These are phyloP conservation scores for Trigoniulus corallinus DNA, from an alignment of 1,140 invertebrate species.

Conservation along the genomic window DNA sequence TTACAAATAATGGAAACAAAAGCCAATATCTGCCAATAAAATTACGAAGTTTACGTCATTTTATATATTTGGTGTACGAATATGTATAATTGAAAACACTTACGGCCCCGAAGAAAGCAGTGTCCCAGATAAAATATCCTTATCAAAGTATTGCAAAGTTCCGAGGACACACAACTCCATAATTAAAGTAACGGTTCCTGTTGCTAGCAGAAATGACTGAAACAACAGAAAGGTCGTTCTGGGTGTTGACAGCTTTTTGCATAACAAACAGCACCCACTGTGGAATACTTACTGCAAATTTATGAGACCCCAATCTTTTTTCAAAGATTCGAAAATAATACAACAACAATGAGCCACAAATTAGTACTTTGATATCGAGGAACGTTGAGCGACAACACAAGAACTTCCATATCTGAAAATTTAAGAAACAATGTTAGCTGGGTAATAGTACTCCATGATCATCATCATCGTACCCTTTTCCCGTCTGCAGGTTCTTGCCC, in stretches of 20 bases:
- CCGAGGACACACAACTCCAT: slow-evolving; percentile 25
- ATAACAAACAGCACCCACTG: neutral
- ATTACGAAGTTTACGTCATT: neutral
- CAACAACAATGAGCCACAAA: slow-evolving; percentile 33
- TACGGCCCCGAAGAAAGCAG: slow-evolving; percentile 29
- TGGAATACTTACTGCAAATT: slow-evolving; percentile 26
- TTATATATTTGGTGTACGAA: neutral
- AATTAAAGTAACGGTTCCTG: slow-evolving; percentile 26
- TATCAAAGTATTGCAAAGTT: slow-evolving; percentile 19
- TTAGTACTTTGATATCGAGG: slow-evolving; percentile 34
- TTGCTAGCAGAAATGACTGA: slow-evolving; percentile 29
- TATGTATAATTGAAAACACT: slow-evolving; percentile 12
- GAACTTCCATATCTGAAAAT: slow-evolving; percentile 30
- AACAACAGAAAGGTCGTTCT: slow-evolving; percentile 9
- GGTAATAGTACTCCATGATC: no score
- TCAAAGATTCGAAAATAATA: slow-evolving; percentile 40
- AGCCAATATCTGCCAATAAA: slow-evolving; percentile 24
- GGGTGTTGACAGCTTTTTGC: neutral
- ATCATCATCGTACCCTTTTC: neutral
- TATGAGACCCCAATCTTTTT: slow-evolving; percentile 34
- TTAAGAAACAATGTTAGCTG: neutral
- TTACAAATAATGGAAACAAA: slow-evolving; percentile 31
- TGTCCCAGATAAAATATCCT: slow-evolving; percentile 22
- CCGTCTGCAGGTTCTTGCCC: neutral
- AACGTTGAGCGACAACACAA: slow-evolving; percentile 31